Evolutionary conservation across 2,797 vertebrate genomes (phyloP), one percentile per base, ranked within the genome.

Genomic region (Monodelphis domestica): DNA sequence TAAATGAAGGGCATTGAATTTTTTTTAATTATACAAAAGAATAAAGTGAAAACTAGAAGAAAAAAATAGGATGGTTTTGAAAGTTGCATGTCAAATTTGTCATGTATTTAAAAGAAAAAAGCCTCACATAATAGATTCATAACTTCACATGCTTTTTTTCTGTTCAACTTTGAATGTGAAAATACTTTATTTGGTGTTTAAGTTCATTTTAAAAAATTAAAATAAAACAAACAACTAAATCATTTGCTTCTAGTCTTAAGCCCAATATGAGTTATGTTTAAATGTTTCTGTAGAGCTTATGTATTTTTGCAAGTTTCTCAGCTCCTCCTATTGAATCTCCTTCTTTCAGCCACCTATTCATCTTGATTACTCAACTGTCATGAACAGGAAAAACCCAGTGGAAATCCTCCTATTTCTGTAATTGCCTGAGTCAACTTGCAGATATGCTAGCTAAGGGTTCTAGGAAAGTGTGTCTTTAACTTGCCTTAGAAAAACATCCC

Each of bases 341-440:
- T 90, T 89, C 21, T 38, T 38, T 33, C 33, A n/a, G 78, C 53
- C 30, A 53, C 50, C 90, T 30, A 53, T 52, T n/a, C 12, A 53
- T 57, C 17, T 54, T 33, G 12, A 28, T 91, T 91, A 12, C 5
- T n/a, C 53, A 78, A 78, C 38, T 78, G 90, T 56, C 59, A 53
- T 30, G 26, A 59, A 33, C 28, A 90, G 38, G 50, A 9, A 7
- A 51, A 59, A 17, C 11, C 9, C 28, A 33, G 50, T 63, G 3
- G 52, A 78, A 63, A 78, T n/a, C 59, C 53, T 14, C 12, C 53
- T 53, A 24, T 1, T 28, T n/a, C 52, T 59, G 51, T 70, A 78
- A 91, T 45, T 52, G 50, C 51, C 24, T 91, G n/a, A 91, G 21
- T 54, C 90, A 84, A 63, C 52, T 91, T 78, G 26, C 90, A n/a